These are phyloP conservation scores for Zeugodacus cucurbitae DNA, from an alignment of 1,140 invertebrate species.

Conservation along the genomic window DNA sequence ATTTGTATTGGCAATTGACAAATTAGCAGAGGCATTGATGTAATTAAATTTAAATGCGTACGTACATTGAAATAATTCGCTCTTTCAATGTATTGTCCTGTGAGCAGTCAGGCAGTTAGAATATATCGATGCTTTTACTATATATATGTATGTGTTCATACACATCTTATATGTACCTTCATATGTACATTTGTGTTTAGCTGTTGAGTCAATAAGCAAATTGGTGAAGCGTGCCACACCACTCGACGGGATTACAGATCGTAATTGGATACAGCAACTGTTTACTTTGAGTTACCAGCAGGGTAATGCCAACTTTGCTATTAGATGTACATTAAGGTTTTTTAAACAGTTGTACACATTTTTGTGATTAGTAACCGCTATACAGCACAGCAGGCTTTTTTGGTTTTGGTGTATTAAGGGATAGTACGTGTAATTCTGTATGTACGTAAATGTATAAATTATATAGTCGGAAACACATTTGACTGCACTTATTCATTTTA, in stretches of 20 bases:
- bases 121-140: not conserved
- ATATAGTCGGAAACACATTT: not conserved
- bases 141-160: not conserved
- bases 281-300: conserved; percentile 38
- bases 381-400: conserved; percentile 1
- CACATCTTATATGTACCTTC: not conserved
- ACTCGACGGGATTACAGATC: conserved; percentile 29
- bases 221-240: conserved; percentile 13
- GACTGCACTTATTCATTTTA: not conserved
- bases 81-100: not conserved
- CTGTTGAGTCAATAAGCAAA: conserved; percentile 2
- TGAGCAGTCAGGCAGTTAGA: not conserved
- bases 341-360: conserved; percentile 39
- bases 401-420: not conserved
- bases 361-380: conserved; percentile 29
- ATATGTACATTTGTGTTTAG: not conserved
- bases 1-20: conserved; percentile 1
- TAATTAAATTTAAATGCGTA: conserved; percentile 25
- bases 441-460: not conserved
- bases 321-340: not conserved
- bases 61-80: not conserved
- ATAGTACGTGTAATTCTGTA: not conserved
- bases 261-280: conserved; percentile 40
- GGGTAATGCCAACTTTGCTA: not conserved
- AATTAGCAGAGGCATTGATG: conserved; percentile 37